A percentile compares a stretch with the other conserved stretches of the same genome.
Evolutionary conservation across 2,113 vertebrate genomes (phyloP).

Genomic region (Hiodon tergisus): DNA sequence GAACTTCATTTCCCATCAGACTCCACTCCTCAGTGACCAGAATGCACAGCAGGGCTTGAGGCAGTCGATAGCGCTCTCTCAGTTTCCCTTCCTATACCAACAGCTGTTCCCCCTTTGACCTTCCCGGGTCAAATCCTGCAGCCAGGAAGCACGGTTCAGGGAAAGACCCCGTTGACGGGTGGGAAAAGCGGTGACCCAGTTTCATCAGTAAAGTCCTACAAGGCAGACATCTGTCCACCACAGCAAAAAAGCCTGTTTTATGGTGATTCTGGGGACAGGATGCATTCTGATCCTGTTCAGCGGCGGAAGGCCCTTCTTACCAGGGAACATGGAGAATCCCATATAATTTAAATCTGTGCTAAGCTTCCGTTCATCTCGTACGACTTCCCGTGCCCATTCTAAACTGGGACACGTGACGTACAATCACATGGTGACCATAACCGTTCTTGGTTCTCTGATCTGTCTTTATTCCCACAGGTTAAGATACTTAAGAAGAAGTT

Average conservation of each 20-base stretch:
- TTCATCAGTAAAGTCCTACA: no score
- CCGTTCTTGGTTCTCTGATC: background rate
- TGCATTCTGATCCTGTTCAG: no score
- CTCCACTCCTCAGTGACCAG: background rate
- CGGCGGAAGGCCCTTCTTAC: background rate
- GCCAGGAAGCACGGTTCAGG: background rate
- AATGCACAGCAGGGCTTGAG: background rate
- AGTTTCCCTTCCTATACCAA: background rate
- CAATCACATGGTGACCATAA: background rate
- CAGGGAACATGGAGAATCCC: background rate
- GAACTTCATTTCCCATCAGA: constrained; percentile 10
- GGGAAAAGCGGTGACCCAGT: no score
- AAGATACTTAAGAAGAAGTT: no score
- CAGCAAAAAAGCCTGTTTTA: no score
- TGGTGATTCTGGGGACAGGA: no score
- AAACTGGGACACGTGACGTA: background rate
- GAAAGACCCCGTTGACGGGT: background rate
- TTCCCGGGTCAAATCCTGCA: background rate
- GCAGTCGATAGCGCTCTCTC: background rate
- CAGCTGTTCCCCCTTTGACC: background rate
- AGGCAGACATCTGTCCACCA: no score
- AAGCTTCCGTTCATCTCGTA: background rate
- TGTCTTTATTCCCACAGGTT: background rate
- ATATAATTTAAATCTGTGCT: background rate
- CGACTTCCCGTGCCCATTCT: background rate